phyloP scores from a whole-genome alignment of 2,888 invertebrate species.

The Caenorhabditis virilis region DNA sequence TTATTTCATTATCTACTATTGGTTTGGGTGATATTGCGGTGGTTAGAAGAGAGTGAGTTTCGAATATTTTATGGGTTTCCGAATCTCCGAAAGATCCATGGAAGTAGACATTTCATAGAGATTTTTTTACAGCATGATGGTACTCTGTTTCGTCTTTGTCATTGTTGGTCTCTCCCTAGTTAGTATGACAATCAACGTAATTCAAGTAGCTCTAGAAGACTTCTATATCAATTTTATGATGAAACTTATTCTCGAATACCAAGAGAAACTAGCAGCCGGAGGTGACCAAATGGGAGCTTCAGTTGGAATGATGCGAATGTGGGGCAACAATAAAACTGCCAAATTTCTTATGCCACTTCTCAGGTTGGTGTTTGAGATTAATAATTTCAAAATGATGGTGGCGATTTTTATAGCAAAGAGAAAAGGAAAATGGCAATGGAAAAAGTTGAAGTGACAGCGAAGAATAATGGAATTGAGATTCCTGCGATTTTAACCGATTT shows the following conservation, averaged over 20 bases:
- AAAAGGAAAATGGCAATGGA: slow-evolving; percentile 63
- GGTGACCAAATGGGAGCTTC: slow-evolving; percentile 62
- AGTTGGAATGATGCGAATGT: slow-evolving; percentile 68
- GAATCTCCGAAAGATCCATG: too few relatives aligned
- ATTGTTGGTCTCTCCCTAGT: slow-evolving; percentile 71
- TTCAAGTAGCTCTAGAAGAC: slow-evolving; percentile 66
- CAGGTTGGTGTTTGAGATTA: slow-evolving; percentile 29
- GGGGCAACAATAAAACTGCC: slow-evolving; percentile 66
- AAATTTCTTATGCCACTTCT: slow-evolving; percentile 65
- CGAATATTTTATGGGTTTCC: too few relatives aligned
- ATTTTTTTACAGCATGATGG: slow-evolving; percentile 64
- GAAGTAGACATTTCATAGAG: too few relatives aligned
- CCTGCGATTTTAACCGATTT: slow-evolving; percentile 64
- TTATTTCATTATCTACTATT: slow-evolving; percentile 70
- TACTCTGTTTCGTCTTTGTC: slow-evolving; percentile 69
- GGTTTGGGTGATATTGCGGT: slow-evolving; percentile 66
- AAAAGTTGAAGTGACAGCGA: slow-evolving; percentile 66
- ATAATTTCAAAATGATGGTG: not conserved
- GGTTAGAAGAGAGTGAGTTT: slow-evolving; percentile 59
- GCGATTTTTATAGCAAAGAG: slow-evolving; percentile 51
- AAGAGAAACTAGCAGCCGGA: slow-evolving; percentile 63
- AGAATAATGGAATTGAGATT: slow-evolving; percentile 63
- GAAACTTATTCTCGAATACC: slow-evolving; percentile 67
- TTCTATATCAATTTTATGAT: slow-evolving; percentile 65
- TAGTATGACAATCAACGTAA: slow-evolving; percentile 72